Percentiles rank a stretch among this genome's conserved stretches.
Evolutionary conservation across 2,113 vertebrate genomes (phyloP).

Genomic region (Cyprinodon brontotheroides): DNA sequence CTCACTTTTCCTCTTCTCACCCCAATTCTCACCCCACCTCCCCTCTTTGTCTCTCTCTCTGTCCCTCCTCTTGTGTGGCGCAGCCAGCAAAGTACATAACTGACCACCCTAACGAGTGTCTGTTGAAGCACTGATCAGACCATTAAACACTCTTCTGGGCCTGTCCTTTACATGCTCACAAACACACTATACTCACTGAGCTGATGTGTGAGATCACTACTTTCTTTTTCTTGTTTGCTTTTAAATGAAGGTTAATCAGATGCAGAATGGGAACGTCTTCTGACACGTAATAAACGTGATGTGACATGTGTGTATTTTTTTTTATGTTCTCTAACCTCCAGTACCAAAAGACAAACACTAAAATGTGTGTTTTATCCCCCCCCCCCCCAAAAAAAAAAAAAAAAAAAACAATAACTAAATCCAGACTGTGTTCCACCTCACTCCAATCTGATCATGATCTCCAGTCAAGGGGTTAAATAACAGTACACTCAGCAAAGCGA

Average conservation of each 20-base stretch:
- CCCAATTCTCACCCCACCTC: not conserved
- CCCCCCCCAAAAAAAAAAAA: conserved; percentile 8
- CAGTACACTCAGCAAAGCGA: conserved; percentile 18
- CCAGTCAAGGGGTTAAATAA: conserved; percentile 33
- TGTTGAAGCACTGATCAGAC: conserved; percentile 76
- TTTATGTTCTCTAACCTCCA: conserved; percentile 78
- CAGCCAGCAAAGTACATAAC: conserved; percentile 68
- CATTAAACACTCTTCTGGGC: conserved; percentile 48
- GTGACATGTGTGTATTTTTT: conserved; percentile 67
- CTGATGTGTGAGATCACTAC: conserved; percentile 78
- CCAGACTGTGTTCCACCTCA: conserved; percentile 54
- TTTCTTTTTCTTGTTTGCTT: conserved; percentile 54
- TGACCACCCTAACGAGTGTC: conserved; percentile 67
- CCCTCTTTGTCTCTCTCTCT: not conserved
- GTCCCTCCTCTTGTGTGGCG: conserved; percentile 18
- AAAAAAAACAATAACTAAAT: conserved; percentile 13
- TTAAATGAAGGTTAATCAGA: conserved; percentile 74
- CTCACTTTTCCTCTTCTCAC: conserved; percentile 29
- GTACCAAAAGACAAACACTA: conserved; percentile 72
- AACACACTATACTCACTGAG: conserved; percentile 80
- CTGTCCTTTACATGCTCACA: conserved; percentile 52
- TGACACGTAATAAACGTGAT: conserved; percentile 68
- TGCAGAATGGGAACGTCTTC: conserved; percentile 60
- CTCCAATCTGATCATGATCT: conserved; percentile 46
- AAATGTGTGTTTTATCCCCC: conserved; percentile 66